phyloP scores from a whole-genome alignment of 2,888 invertebrate species.

The Lycocerus yunnanus region DNA sequence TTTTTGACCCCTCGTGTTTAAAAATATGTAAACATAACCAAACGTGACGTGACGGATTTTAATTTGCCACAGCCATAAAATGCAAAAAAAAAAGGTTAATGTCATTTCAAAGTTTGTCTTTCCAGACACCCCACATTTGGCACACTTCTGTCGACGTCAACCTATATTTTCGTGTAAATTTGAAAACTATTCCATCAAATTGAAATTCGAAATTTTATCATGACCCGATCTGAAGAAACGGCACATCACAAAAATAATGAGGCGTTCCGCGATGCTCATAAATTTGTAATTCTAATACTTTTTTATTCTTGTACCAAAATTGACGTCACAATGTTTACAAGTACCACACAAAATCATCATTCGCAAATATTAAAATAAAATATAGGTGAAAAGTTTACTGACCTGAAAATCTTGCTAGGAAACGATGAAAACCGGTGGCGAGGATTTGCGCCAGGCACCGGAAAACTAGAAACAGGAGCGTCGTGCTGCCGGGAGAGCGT shows the following conservation, averaged over 20 bases:
- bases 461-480: slow-evolving; percentile 50
- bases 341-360: neutral
- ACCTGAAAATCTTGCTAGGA: slow-evolving; percentile 67
- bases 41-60: too few relatives aligned
- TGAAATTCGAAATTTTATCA: neutral
- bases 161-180: neutral
- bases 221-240: neutral
- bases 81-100: too few relatives aligned
- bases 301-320: neutral
- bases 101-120: neutral
- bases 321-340: neutral
- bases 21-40: too few relatives aligned
- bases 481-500: slow-evolving; percentile 47
- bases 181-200: neutral
- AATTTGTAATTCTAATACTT: neutral
- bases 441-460: slow-evolving; percentile 55
- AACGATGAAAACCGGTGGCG: slow-evolving; percentile 57
- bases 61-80: too few relatives aligned
- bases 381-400: slow-evolving; percentile 49
- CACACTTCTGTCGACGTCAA: neutral
- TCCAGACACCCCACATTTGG: neutral
- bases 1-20: too few relatives aligned
- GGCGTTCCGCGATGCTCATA: neutral
- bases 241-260: neutral
- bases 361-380: neutral